Conservation (phyloP, 2,113 vertebrate species). For the Grallaria varia region DNA sequence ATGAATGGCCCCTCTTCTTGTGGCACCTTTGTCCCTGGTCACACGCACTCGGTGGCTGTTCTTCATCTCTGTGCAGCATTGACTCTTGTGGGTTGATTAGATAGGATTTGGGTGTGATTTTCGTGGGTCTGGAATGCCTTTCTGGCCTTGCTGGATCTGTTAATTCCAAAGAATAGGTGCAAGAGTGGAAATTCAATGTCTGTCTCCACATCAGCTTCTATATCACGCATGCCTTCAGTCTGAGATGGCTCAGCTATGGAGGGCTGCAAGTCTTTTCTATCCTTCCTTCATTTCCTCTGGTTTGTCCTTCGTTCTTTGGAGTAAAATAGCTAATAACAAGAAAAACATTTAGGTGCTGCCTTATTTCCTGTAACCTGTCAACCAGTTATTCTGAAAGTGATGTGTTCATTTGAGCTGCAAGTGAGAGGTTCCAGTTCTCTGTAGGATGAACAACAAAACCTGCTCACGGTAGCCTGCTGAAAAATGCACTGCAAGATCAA, state of each 20-base stretch:
- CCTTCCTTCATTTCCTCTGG: not conserved
- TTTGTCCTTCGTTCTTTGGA: not conserved
- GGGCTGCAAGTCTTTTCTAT: not conserved
- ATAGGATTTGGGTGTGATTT: not conserved
- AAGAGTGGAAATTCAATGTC: not conserved
- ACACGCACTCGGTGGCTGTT: accelerated
- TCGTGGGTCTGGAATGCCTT: not conserved
- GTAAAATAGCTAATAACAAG: not conserved
- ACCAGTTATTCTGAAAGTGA: not conserved
- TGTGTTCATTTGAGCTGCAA: not conserved
- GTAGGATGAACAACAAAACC: not conserved
- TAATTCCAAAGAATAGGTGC: not conserved
- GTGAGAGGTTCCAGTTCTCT: not conserved
- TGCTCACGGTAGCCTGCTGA: not conserved
- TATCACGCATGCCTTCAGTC: not conserved
- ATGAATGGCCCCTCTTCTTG: not conserved
- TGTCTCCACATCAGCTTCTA: accelerated
- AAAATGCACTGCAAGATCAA: not conserved
- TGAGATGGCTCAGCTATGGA: not conserved
- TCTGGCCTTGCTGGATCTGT: not conserved
- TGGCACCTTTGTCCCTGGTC: not conserved
- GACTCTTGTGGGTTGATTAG: not conserved
- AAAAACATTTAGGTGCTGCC: not conserved
- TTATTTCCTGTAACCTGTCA: not conserved
- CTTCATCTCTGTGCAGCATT: not conserved